Evolutionary conservation across 2,797 vertebrate genomes (phyloP), one percentile per base, ranked within the genome.

Genomic region (Synaphobranchus kaupii): DNA sequence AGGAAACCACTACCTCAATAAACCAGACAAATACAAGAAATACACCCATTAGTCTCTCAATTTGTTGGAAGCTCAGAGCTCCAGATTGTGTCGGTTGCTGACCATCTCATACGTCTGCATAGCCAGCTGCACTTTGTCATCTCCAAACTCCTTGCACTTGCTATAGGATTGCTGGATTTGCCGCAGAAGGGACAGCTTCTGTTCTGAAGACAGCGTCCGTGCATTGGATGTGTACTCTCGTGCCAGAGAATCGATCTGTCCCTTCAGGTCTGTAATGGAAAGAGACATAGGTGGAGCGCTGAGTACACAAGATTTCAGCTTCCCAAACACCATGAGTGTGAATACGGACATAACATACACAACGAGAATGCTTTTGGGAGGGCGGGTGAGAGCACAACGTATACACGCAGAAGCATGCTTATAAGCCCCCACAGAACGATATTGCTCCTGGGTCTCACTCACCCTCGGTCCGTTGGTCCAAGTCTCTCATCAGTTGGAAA

Each of bases 91-190:
- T 56, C 13, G 31, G 28, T 10, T 87, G 93, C 97, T 89, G 94
- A 99, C 99, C 98, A 99, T 98, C 92, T 99, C 98, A 68, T 99
- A 99, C 84, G 98, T 99, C 96, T 99, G 98, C 98, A 99, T 98
- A 81, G 99, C 98, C 90, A 99, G 97, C 92, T 99, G 98, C 89
- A 99, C 99, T 92, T 99, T 99, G 93, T 99, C 99, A 60, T 99
- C 98, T 34, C 99, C 98, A 92, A 98, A 99, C 89, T 99, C 99
- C 91, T 98, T 99, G 96, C 98, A 99, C 92, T 99, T 99, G 91
- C 97, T 97, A 91, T 99, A 99, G 13, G 98, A 98, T 85, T 98
- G 97, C 88, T 99, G 98, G 92, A 99, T 99, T 94, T 98, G 98
- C 92, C 97, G 97, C 91, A 99, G 95, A 78, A 98, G 97, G 89